Percentiles rank a stretch among this genome's conserved stretches.
These are phyloP conservation scores for Caenorhabditis macrosperma DNA, from an alignment of 2,888 invertebrate genomes.

Conservation along the genomic window DNA sequence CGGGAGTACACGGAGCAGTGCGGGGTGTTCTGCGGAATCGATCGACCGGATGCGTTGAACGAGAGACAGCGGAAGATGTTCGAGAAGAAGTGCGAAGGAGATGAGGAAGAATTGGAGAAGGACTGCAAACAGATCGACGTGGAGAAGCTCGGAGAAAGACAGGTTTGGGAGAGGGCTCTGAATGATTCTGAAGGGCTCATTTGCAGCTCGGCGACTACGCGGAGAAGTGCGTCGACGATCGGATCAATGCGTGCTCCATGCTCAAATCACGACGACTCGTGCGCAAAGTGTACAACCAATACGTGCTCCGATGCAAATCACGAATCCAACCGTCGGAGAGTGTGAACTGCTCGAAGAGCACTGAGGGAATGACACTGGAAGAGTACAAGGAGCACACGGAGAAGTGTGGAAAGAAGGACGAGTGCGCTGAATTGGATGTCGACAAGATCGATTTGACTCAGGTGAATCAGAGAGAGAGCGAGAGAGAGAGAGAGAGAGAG, in stretches of 20 bases:
- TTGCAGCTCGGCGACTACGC: slow-evolving; percentile 30
- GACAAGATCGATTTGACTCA: slow-evolving; percentile 13
- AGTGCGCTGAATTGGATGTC: slow-evolving; percentile 23
- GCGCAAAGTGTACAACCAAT: slow-evolving; percentile 30
- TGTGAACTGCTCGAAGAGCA: slow-evolving; percentile 3
- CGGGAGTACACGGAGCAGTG: slow-evolving; percentile 25
- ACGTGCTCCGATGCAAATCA: slow-evolving; percentile 17
- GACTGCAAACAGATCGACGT: slow-evolving; percentile 24
- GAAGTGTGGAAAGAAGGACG: slow-evolving; percentile 7
- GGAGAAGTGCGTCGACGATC: slow-evolving; percentile 42
- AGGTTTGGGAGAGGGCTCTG: too few species aligned
- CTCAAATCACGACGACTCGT: slow-evolving; percentile 26
- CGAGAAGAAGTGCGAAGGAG: slow-evolving; percentile 36
- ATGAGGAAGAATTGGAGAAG: slow-evolving; percentile 26
- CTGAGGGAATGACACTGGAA: slow-evolving; percentile 30
- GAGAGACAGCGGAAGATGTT: slow-evolving; percentile 12
- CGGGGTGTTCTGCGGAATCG: slow-evolving; percentile 44
- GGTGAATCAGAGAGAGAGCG: not conserved
- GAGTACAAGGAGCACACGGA: slow-evolving; percentile 12
- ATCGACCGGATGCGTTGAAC: not conserved
- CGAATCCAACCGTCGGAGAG: slow-evolving; percentile 8
- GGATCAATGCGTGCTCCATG: slow-evolving; percentile 35
- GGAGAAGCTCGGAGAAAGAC: slow-evolving; percentile 32
- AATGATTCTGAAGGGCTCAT: too few species aligned
- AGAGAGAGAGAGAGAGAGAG: too few species aligned